These are phyloP conservation scores for Ephestia elutella DNA, from an alignment of 1,140 invertebrate genomes.

Conservation along the genomic window DNA sequence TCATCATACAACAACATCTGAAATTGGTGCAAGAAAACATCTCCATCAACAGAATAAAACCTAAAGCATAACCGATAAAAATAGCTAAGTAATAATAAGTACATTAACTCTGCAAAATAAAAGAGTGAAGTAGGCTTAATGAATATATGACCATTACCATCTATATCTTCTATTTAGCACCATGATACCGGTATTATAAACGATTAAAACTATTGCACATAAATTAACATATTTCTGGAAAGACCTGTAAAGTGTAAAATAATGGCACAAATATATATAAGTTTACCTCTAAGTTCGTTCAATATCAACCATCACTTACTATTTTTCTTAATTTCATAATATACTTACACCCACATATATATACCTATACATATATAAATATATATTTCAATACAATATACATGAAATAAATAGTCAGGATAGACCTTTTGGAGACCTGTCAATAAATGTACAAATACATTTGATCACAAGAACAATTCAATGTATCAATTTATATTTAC, in stretches of 20 bases:
- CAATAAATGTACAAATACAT: not conserved
- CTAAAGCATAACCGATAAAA: not conserved
- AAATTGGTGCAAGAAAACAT: constrained; percentile 58
- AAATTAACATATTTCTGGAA: not conserved
- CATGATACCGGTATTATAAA: not conserved
- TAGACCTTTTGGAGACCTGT: not conserved
- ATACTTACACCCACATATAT: too few species aligned
- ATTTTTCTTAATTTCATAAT: too few species aligned
- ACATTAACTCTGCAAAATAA: not conserved
- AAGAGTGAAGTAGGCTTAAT: not conserved
- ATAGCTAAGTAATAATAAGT: not conserved
- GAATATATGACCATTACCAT: constrained; percentile 1
- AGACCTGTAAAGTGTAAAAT: not conserved
- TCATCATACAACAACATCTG: constrained; percentile 28
- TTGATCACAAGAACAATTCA: not conserved
- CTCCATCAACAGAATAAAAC: constrained; percentile 10
- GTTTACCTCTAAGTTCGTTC: not conserved
- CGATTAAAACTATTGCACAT: not conserved
- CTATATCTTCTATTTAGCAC: not conserved
- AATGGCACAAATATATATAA: not conserved
- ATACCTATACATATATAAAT: not conserved
- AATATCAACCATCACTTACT: too few species aligned
- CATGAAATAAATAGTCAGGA: too few species aligned
- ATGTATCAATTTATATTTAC: too few species aligned
- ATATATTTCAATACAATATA: too few species aligned